A percentile compares a stretch with the other conserved stretches of the same genome.
These are phyloP conservation scores for Podarcis lilfordi DNA, from an alignment of 2,797 vertebrate genomes.

Conservation along the genomic window DNA sequence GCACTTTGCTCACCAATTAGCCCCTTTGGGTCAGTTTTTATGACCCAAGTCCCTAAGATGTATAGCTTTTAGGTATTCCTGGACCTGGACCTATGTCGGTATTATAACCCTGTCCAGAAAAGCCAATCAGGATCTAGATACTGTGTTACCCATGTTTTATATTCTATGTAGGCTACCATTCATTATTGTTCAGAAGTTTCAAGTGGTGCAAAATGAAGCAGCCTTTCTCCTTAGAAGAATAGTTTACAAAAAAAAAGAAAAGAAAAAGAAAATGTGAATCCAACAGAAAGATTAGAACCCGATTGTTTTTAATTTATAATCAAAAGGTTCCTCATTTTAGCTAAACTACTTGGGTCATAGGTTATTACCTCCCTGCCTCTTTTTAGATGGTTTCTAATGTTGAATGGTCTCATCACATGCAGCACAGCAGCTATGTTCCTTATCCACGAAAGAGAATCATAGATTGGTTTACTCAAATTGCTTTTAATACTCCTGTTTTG, in stretches of 20 bases:
- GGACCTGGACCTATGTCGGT: neutral
- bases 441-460: neutral
- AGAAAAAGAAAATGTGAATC: neutral
- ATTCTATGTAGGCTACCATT: neutral
- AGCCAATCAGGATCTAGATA: neutral
- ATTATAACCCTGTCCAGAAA: neutral
- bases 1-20: neutral
- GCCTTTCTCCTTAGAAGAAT: neutral
- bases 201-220: neutral
- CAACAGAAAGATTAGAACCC: neutral
- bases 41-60: neutral
- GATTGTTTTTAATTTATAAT: neutral
- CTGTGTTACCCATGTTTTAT: neutral
- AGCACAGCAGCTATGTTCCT: neutral
- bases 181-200: neutral
- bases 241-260: neutral
- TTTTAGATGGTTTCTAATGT: neutral
- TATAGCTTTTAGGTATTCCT: neutral
- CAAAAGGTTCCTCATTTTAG: neutral
- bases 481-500: conserved; percentile 14
- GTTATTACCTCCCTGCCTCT: too few species aligned
- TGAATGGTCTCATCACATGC: too few species aligned
- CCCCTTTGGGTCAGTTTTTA: neutral
- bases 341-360: neutral
- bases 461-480: neutral